Base-by-base conservation (phyloP, 2,888 invertebrate genomes). In the Plagiodera versicolora region DNA sequence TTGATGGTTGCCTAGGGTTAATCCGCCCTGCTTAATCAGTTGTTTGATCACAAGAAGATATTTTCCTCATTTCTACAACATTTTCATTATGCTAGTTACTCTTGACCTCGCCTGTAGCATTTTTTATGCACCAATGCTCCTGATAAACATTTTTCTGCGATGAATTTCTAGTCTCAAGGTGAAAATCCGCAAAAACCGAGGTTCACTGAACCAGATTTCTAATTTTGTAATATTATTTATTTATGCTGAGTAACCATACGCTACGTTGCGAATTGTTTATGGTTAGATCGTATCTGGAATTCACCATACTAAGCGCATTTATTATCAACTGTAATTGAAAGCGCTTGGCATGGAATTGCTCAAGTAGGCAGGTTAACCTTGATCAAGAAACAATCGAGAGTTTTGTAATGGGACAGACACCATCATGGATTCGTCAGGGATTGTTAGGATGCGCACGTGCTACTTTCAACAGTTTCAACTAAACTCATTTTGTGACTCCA, bases 171-270 rank as follows among this genome's bases (percentile, higher is more conserved):
- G 45, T 58, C 58, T 66, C 66, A 66, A 66, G 66, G 66, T 66
- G 54, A 66, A 59, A 59, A 58, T 17, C 51, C 48, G 59, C 64
- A 64, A 66, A 64, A 66, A 66, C 60, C 56, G 47, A 64, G 57
- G 66, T 64, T 66, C 66, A 66, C 59, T 64, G 60, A 60, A 63
- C 66, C 49, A 59, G 63, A 64, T 66, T 64, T 66, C 66, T 66
- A 66, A 64, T 64, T 66, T 61, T 51, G 63, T 64, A 61, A 63
- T 51, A 57, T 61, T 61, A 63, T 63, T 57, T 57, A 53, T 58
- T 56, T 47, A 56, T 50, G 62, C 59, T 50, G 56, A 63, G 45
- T 63, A 54, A 46, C 32, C 39, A 28, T 47, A 45, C 32, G 17
- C 11, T 20, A 39, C 39, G n/a, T 24, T 11, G 19, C 20, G 19